phyloP scores from a whole-genome alignment of 1,140 invertebrate genomes.

The Scaptomyza pallida region DNA sequence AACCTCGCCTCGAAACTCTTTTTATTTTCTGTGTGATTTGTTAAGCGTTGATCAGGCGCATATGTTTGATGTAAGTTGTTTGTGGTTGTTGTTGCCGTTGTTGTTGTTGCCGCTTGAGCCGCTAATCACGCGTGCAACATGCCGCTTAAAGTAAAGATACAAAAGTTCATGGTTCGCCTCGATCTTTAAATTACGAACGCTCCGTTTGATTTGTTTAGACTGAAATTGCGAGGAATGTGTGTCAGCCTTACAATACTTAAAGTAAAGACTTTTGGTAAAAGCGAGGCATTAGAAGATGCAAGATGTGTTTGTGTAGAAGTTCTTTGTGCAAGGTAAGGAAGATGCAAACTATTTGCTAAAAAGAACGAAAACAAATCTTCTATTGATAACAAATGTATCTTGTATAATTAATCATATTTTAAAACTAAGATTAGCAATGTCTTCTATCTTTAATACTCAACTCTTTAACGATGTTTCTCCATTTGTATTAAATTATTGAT shows the following conservation, averaged over 20 bases:
- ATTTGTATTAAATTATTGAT: conserved; percentile 11
- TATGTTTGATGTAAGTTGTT: conserved; percentile 70
- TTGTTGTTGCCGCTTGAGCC: conserved; percentile 34
- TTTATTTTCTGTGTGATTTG: conserved; percentile 40
- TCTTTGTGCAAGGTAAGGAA: too few relatives aligned
- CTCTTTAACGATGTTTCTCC: too few relatives aligned
- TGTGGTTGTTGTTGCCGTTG: conserved; percentile 20
- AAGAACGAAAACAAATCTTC: too few relatives aligned
- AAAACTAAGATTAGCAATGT: too few relatives aligned
- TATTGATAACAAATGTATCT: too few relatives aligned
- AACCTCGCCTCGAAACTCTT: conserved; percentile 8
- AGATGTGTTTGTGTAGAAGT: too few relatives aligned
- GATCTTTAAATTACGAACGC: conserved; percentile 31
- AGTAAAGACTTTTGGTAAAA: not conserved
- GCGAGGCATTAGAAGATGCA: too few relatives aligned
- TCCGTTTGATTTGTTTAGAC: conserved; percentile 22
- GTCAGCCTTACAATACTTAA: conserved; percentile 28
- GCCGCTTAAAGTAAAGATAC: conserved; percentile 62
- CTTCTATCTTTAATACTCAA: too few relatives aligned
- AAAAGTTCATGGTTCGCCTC: conserved; percentile 43
- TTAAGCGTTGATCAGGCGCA: conserved; percentile 58
- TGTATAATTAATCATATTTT: too few relatives aligned
- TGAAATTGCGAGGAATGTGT: conserved; percentile 39
- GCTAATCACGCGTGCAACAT: conserved; percentile 78
- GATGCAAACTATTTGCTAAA: too few relatives aligned